A percentile compares a stretch with the other conserved stretches of the same genome.
phyloP scores from a whole-genome alignment of 2,113 vertebrate genomes.

The Notarius lentiginosus region DNA sequence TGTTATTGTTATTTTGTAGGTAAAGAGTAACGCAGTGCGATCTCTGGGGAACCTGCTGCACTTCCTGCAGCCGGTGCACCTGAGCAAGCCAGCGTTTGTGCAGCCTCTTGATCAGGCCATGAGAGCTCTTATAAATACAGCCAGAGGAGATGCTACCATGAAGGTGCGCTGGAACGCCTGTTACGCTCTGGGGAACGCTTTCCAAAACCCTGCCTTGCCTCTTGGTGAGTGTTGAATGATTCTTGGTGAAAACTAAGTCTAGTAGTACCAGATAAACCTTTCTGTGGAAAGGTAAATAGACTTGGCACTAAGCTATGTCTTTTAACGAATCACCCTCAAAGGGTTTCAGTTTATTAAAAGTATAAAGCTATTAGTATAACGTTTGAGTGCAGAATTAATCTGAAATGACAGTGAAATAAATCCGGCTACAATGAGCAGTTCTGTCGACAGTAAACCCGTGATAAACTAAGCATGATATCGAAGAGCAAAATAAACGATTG shows the following conservation, averaged over 20 bases:
- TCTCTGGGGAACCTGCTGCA: slow-evolving; percentile 93
- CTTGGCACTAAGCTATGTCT: too few species aligned
- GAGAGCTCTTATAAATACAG: slow-evolving; percentile 82
- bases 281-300: too few species aligned
- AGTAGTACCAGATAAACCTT: neutral
- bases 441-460: too few species aligned
- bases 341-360: too few species aligned
- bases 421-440: too few species aligned
- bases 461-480: too few species aligned
- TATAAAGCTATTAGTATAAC: too few species aligned
- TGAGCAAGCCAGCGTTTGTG: slow-evolving; percentile 81
- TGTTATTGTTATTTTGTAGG: slow-evolving; percentile 66
- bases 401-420: too few species aligned
- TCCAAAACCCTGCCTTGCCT: slow-evolving; percentile 86
- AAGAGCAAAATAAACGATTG: too few species aligned
- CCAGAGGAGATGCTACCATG: slow-evolving; percentile 88
- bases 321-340: too few species aligned
- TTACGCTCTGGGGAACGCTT: slow-evolving; percentile 92
- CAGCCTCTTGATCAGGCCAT: slow-evolving; percentile 83
- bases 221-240: slow-evolving; percentile 74
- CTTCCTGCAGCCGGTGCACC: slow-evolving; percentile 83
- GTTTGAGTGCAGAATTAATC: too few species aligned
- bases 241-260: too few species aligned
- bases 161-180: slow-evolving; percentile 98
- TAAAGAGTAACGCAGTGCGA: slow-evolving; percentile 91